phyloP scores from a whole-genome alignment of 1,140 invertebrate genomes.

The Drosophila navojoa region DNA sequence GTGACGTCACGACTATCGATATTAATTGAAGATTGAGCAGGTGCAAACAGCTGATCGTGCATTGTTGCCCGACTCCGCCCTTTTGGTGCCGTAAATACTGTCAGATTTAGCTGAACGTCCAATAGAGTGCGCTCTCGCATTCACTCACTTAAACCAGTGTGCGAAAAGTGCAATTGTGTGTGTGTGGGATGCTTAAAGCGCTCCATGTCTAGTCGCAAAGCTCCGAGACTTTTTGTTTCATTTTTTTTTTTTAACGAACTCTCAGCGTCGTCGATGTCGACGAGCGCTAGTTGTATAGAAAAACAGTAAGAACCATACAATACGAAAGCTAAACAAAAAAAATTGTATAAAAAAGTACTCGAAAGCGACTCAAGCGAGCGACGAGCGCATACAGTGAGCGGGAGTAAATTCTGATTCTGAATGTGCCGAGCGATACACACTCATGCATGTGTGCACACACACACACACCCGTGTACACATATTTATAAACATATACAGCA shows the following conservation, averaged over 20 bases:
- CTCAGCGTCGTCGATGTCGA: slow-evolving; percentile 7
- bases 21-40: slow-evolving; percentile 6
- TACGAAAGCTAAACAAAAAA: slow-evolving; percentile 41
- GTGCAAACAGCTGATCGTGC: slow-evolving; percentile 26
- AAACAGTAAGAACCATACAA: slow-evolving; percentile 31
- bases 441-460: slow-evolving; percentile 1
- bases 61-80: background rate
- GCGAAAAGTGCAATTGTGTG: slow-evolving; percentile 14
- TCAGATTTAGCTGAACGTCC: slow-evolving; percentile 38
- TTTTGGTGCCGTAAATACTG: slow-evolving; percentile 20
- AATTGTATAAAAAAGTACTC: slow-evolving; percentile 23
- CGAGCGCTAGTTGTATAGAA: slow-evolving; percentile 20
- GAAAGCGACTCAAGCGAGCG: slow-evolving; percentile 32
- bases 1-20: slow-evolving; percentile 36
- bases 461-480: background rate
- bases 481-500: slow-evolving; percentile 1
- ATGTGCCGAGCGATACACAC: slow-evolving; percentile 16
- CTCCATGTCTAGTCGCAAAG: slow-evolving; percentile 35
- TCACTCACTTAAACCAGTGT: slow-evolving; percentile 6
- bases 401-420: slow-evolving; percentile 34
- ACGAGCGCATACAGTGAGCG: slow-evolving; percentile 12
- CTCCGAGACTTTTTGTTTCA: slow-evolving; percentile 50
- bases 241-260: slow-evolving; percentile 46
- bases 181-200: slow-evolving; percentile 28
- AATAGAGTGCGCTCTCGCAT: slow-evolving; percentile 11